Evolutionary conservation across 2,113 vertebrate species (phyloP), one percentile per base, ranked within the genome.

Genomic region (Micronycteris hirsuta): DNA sequence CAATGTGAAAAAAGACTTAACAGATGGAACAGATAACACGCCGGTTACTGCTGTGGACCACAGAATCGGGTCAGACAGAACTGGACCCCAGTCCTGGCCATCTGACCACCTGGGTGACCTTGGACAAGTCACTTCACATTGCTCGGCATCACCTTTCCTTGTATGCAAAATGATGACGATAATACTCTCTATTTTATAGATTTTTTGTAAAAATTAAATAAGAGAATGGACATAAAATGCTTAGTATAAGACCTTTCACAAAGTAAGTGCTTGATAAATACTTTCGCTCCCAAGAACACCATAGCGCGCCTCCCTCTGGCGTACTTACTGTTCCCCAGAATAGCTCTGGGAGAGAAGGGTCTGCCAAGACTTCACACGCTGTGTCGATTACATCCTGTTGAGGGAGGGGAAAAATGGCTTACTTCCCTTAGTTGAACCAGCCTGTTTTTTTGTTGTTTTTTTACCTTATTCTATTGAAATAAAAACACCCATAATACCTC

Each of bases 321-420:
- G 76, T 31, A 97, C 99, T 99, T 97, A 99, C 99, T 17, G 99
- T 99, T 98, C 99, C 99, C 99, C 99, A 99, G 97, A 99, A 99
- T 47, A 99, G 98, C 96, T 99, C 99, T 20, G 99, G 99, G 97
- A 99, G 98, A 97, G 98, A 99, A 82, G 99, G 99, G 86, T 99
- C 99, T 88, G 99, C 98, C 54, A 99, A 98, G 61, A 99, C 99
- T 97, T 99, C 99, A 97, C 99, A 99, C 0, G 99, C 99, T 36
- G 99, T 99, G 86, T 99, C 99, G 22, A 99, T 99, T 91, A 99
- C 98, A 96, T 99, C 99, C 98, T 99, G 93, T 92, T 89, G 58
- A 76, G 47, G 36, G 67, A 89, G 12, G 15, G 0, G 16, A 88
- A 93, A 76, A 81, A 74, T 33, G 17, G 5, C 43, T 93, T 88